Percentiles rank a stretch among this genome's conserved stretches.
phyloP scores from a whole-genome alignment of 2,888 invertebrate genomes.

The Hemistola chrysoprasaria region DNA sequence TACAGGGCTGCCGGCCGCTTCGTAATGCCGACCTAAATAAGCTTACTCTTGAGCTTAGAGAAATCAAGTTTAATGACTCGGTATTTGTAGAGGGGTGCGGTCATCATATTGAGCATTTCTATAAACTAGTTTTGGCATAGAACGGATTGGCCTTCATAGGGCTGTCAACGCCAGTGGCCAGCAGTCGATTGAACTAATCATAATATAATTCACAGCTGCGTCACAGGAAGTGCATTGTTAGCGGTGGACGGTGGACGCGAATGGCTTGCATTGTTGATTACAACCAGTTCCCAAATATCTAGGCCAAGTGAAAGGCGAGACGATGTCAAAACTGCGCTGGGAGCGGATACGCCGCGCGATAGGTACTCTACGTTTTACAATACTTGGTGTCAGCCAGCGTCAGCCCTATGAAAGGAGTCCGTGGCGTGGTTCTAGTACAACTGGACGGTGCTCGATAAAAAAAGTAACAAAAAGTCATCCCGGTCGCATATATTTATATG shows the following conservation, averaged over 20 bases:
- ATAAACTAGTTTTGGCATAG: slow-evolving; percentile 21
- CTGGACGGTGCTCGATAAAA: slow-evolving; percentile 64
- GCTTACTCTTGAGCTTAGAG: slow-evolving; percentile 9
- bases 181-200: slow-evolving; percentile 23
- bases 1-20: slow-evolving; percentile 55
- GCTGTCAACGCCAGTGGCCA: too few relatives aligned
- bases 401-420: slow-evolving; percentile 53
- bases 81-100: slow-evolving; percentile 18
- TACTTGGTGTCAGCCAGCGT: slow-evolving; percentile 21
- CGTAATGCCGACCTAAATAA: slow-evolving; percentile 24
- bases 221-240: slow-evolving; percentile 51
- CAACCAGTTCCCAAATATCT: slow-evolving; percentile 78
- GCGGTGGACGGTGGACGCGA: slow-evolving; percentile 38
- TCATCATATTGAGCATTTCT: slow-evolving; percentile 7
- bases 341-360: slow-evolving; percentile 46
- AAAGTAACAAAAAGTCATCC: slow-evolving; percentile 71
- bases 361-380: slow-evolving; percentile 7
- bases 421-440: slow-evolving; percentile 53
- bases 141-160: slow-evolving; percentile 18
- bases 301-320: slow-evolving; percentile 79
- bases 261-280: slow-evolving; percentile 63
- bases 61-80: slow-evolving; percentile 14
- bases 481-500: slow-evolving; percentile 55
- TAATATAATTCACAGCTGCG: slow-evolving; percentile 41
- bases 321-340: slow-evolving; percentile 61